phyloP scores from a whole-genome alignment of 2,797 vertebrate genomes.

The Fringilla coelebs region DNA sequence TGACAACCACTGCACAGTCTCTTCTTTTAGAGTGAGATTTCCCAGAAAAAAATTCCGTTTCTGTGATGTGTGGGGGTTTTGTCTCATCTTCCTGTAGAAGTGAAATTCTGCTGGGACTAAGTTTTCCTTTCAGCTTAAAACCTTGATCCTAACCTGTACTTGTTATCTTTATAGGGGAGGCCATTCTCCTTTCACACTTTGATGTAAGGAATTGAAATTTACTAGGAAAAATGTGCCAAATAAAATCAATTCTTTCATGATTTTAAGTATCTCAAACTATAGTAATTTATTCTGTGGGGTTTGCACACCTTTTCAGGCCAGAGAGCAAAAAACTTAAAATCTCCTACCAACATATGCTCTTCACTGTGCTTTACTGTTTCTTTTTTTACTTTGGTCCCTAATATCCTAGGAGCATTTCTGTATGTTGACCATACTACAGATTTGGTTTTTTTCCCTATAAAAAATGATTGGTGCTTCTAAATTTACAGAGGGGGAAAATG shows the following conservation, averaged over 20 bases:
- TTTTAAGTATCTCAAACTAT: neutral
- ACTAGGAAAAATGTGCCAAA: neutral
- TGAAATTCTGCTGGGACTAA: neutral
- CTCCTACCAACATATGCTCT: neutral
- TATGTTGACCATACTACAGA: neutral
- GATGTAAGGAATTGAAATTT: neutral
- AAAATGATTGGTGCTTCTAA: neutral
- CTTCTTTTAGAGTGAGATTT: constrained; percentile 33
- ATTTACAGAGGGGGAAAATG: neutral
- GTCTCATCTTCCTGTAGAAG: neutral
- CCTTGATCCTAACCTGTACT: neutral
- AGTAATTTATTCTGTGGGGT: neutral
- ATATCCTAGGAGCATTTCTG: neutral
- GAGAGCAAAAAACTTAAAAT: neutral
- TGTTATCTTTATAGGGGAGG: neutral
- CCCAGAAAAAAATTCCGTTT: constrained; percentile 16
- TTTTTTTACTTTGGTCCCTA: neutral
- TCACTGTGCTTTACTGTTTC: neutral
- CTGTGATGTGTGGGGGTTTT: neutral
- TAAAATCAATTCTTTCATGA: neutral
- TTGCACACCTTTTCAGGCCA: neutral
- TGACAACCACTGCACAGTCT: constrained; percentile 8
- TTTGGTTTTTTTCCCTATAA: neutral
- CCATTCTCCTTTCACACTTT: neutral
- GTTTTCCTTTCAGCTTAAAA: constrained; percentile 1